A percentile compares a stretch with the other conserved stretches of the same genome.
phyloP scores from a whole-genome alignment of 1,140 invertebrate genomes.

The Panulirus ornatus region DNA sequence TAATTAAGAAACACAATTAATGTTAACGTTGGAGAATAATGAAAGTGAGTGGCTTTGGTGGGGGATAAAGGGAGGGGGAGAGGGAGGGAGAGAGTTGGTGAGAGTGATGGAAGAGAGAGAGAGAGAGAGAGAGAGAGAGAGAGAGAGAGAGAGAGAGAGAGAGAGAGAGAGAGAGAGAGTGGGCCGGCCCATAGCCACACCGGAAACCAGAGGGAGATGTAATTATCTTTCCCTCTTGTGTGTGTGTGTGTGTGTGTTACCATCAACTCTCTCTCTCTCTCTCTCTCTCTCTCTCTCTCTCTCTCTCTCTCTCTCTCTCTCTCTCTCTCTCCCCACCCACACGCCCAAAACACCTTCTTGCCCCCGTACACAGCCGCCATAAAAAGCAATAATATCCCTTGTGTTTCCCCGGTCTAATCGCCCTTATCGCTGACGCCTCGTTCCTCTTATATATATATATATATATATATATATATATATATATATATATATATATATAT shows the following conservation, averaged over 20 bases:
- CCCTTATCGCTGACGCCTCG: no score
- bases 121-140: neutral
- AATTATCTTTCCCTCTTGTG: neutral
- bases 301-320: neutral
- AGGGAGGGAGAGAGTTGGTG: no score
- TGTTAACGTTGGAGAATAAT: neutral
- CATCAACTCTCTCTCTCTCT: neutral
- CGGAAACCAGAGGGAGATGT: no score
- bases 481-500: no score
- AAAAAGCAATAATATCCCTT: no score
- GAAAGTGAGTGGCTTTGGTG: neutral
- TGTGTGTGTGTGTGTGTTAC: neutral
- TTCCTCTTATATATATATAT: no score
- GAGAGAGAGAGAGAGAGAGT: neutral
- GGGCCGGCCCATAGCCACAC: neutral
- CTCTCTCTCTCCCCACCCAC: neutral
- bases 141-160: neutral
- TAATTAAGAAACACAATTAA: neutral
- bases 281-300: neutral
- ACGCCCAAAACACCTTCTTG: no score
- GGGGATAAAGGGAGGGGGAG: neutral
- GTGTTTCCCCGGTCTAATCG: no score
- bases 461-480: no score
- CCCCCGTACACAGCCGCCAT: neutral
- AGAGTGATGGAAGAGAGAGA: no score